Evolutionary conservation across 2,888 invertebrate genomes (phyloP), one percentile per base, ranked within the genome.

Genomic region (Apamea crenata): DNA sequence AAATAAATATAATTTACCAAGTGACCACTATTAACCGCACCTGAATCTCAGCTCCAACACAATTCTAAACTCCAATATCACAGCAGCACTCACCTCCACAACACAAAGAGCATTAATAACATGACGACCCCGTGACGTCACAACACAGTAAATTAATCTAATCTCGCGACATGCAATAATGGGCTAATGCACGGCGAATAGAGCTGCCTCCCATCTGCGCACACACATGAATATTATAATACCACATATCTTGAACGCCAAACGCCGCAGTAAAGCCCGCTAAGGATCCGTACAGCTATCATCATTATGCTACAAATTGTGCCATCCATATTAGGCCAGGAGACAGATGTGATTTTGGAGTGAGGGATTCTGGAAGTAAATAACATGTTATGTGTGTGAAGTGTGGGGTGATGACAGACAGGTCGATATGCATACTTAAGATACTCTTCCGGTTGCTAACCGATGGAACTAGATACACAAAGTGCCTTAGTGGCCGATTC

Each of bases 301-400:
- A 93, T 90, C 93, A 91, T 93, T 93, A 92, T 83, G 82, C 80
- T 87, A 90, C 92, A 91, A 92, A 92, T 91, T 91, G 91, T 89
- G 84, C 81, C 88, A 89, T 91, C 83, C 85, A 90, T 86, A 89
- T 80, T 83, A 87, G 88, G 16, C 70, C 21, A 67, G 84, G 89
- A 90, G 89, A 72, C 72, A 77, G 81, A 77, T 79, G 66, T 69
- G 36, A 80, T 74, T 74, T 81, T 80, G 69, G 25, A 63, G 50
- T 71, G 56, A 63, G 74, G 56, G 21, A 32, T 66, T 61, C 63
- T 78, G 36, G 82, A 66, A 78, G 80, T 69, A 75, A 70, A 86
- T 86, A 86, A 12, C 32, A 40, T 70, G 29, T 16, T 66, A 32
- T 61, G 63, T 50, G n/a, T 53, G n/a, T 70, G 50, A 66, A 70